phyloP scores from a whole-genome alignment of 2,888 invertebrate species.

The Gerosis bhagava region DNA sequence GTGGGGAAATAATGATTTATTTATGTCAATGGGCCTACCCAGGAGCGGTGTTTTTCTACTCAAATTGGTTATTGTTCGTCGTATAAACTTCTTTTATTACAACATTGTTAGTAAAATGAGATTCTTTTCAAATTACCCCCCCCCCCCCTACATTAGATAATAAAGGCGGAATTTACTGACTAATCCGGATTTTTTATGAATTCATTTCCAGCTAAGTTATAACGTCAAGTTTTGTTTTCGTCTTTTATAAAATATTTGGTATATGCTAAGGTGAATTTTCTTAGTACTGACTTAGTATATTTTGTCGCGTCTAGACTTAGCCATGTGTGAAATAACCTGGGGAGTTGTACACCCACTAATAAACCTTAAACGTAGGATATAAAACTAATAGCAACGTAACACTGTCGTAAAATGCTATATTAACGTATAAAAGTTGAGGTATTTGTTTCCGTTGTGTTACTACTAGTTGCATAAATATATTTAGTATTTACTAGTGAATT shows the following conservation, averaged over 20 bases:
- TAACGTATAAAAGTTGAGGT: constrained; percentile 52
- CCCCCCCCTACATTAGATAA: constrained; percentile 54
- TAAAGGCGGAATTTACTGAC: constrained; percentile 61
- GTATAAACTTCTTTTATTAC: constrained; percentile 77
- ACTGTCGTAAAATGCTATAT: constrained; percentile 69
- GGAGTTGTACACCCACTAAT: constrained; percentile 69
- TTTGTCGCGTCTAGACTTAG: constrained; percentile 69
- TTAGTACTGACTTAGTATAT: constrained; percentile 55
- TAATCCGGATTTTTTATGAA: constrained; percentile 55
- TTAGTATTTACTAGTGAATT: too few species aligned
- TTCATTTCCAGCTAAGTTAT: constrained; percentile 40
- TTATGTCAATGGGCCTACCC: constrained; percentile 77
- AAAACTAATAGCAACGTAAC: constrained; percentile 76
- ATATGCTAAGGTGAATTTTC: constrained; percentile 45
- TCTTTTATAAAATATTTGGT: constrained; percentile 28
- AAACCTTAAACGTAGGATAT: constrained; percentile 72
- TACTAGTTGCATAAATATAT: too few species aligned
- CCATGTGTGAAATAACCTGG: constrained; percentile 75
- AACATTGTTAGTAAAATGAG: constrained; percentile 74
- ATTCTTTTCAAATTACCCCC: constrained; percentile 66
- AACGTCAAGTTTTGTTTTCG: constrained; percentile 20
- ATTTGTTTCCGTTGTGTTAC: constrained; percentile 33
- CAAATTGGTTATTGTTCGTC: constrained; percentile 78
- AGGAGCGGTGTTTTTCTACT: constrained; percentile 64
- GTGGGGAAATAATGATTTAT: constrained; percentile 74